Base-by-base conservation (phyloP, 2,797 vertebrate species). In the Liparis tanakae region DNA sequence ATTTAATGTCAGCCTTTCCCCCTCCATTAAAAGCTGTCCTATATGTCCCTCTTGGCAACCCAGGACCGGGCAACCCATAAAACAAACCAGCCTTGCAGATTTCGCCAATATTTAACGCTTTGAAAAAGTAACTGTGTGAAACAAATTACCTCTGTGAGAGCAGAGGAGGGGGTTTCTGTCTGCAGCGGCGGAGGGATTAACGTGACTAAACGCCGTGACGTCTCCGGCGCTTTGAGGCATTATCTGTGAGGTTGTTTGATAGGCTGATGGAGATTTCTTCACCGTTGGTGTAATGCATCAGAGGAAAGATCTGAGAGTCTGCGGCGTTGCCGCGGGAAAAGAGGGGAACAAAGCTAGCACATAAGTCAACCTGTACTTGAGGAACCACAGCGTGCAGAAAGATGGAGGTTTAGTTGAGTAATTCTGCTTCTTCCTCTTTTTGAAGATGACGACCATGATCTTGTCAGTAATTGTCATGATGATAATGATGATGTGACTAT, bases 1-100 rank as follows among this genome's bases (percentile, higher is more conserved):
- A 92, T 91, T 92, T 93, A 90, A 93, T 91, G 90, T 93, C 90
- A 91, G 89, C 74, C 77, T 89, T 87, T 84, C 84, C 84, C 55
- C 87, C 78, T 84, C 87, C 83, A 86, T 93, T 94, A 92, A 93
- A 92, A 88, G 85, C 88, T 90, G 88, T 88, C 88, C 82, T 88
- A 76, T 90, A 85, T 72, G 89, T 91, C 89, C 88, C 83, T 83
- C 84, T 84, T 90, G 92, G 89, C 84, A 92, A 86, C 76, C 75
- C 68, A 62, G 86, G 86, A 87, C 87, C 84, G 87, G 86, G 87
- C 74, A 88, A 85, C 75, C 82, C 83, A 89, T 92, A 89, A 93
- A 93, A 90, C 85, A 91, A 80, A 84, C 85, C 81, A 57, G 70
- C 79, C 84, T 87, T 33, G 59, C 80, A 87, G 85, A 86, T 91